These are phyloP conservation scores for Drosophila birchii DNA, from an alignment of 2,888 invertebrate genomes.

Conservation along the genomic window DNA sequence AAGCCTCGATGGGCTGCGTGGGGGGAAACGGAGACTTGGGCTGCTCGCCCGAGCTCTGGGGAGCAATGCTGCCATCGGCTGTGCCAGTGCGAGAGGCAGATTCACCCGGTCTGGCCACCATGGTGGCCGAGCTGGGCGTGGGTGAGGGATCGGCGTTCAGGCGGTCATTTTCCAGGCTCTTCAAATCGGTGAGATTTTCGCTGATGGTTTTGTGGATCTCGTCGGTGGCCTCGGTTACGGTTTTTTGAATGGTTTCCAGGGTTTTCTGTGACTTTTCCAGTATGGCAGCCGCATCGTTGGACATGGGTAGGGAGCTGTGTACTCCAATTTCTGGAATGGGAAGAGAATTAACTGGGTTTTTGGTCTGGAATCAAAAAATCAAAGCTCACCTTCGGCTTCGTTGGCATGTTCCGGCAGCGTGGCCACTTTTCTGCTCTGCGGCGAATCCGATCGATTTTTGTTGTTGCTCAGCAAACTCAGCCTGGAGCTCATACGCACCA, in stretches of 20 bases:
- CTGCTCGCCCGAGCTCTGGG: constrained; percentile 47
- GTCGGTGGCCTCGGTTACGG: constrained; percentile 81
- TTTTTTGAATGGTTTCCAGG: constrained; percentile 81
- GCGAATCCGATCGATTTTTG: constrained; percentile 82
- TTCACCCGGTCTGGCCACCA: constrained; percentile 67
- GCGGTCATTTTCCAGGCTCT: constrained; percentile 80
- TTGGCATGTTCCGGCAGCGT: constrained; percentile 54
- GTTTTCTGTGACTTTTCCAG: constrained; percentile 82
- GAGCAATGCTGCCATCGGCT: constrained; percentile 69
- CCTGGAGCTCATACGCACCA: constrained; percentile 82
- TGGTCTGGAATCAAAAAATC: rapidly evolving
- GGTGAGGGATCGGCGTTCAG: constrained; percentile 73
- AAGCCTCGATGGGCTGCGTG: constrained; percentile 83
- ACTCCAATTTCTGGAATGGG: constrained; percentile 7
- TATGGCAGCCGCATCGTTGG: constrained; percentile 69
- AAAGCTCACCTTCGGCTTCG: constrained; percentile 53
- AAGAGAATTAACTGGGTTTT: no score
- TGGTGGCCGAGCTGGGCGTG: constrained; percentile 74
- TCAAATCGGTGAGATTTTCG: constrained; percentile 83
- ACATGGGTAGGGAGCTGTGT: constrained; percentile 41
- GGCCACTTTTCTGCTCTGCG: constrained; percentile 76
- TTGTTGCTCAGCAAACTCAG: constrained; percentile 81
- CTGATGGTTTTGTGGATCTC: constrained; percentile 84
- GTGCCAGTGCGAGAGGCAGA: constrained; percentile 69
- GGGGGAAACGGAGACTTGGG: constrained; percentile 81